Evolutionary conservation across 2,797 vertebrate genomes (phyloP), one percentile per base, ranked within the genome.

Genomic region (Gephyroberyx darwinii): DNA sequence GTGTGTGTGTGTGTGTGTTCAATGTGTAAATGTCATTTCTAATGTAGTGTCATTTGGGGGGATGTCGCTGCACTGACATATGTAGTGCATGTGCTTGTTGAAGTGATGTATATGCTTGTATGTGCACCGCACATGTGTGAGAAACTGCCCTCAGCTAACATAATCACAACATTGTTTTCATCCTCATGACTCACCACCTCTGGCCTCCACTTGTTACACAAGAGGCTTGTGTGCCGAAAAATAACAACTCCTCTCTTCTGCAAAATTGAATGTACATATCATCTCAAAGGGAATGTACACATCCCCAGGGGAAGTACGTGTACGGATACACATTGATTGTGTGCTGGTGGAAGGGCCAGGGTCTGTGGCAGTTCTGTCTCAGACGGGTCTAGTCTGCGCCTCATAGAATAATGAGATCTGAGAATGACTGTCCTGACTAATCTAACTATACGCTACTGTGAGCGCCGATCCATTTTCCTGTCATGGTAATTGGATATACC

Each of bases 121-220:
- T 65, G 59, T 65, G 55, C 63, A 39, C 58, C 39, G 20, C 13
- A 70, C 48, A 48, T 5, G 7, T 13, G 56, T 9, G 54, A 76
- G 41, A 70, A 41, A 59, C 8, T 1, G 33, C 60, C 51, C 5
- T 5, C 14, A 60, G 76, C 45, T 13, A 50, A 68, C 20, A 8
- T 61, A 71, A 74, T 57, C 47, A 58, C 61, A 41, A 19, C 31
- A 31, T 50, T 10, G 61, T 78, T 75, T 78, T 69, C 56, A 47
- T 80, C 69, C 56, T 59, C 69, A 64, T 87, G 85, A 88, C 71
- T 87, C n/a, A 60, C 13, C 77, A 68, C 83, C 83, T 69, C 85
- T 70, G 75, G 75, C 71, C 75, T 72, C 58, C 66, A 58, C 47
- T 61, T 51, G 57, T 81, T 80, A 78, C 71, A 69, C 88, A 78